Evolutionary conservation across 2,113 vertebrate species (phyloP), one percentile per base, ranked within the genome.

Genomic region (Scatophagus argus): DNA sequence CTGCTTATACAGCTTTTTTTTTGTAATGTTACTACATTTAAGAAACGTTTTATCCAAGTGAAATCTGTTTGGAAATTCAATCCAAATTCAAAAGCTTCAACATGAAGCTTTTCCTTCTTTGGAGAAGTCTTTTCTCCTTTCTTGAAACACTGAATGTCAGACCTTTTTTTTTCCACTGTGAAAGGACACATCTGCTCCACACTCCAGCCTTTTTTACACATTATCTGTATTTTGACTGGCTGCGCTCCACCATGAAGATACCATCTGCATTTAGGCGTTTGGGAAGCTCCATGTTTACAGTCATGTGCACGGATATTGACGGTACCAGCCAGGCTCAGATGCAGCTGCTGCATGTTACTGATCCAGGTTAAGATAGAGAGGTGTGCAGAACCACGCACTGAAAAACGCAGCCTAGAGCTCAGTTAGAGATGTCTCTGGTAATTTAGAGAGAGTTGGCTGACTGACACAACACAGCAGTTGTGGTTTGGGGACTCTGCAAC

Each of bases 341-440:
- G 59, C 34, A 77, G 54, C 74, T 62, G 71, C 68, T 71, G 25
- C 36, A 21, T 59, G 51, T 59, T 31, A 10, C 55, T 65, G 73
- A 76, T 76, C 51, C 44, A 52, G 51, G 43, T 17, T 49, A 4
- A 49, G 55, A 70, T n/a, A 29, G 12, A 38, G 52, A 43, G 25
- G 34, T 25, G n/a, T 13, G 29, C 36, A 23, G 27, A 67, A 32
- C n/a, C 36, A 13, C 38, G 54, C 4, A 19, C 6, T 47, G 43
- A 8, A 19, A 44, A 6, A 19, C 17, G 17, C 17, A 21, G 43
- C 6, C n/a, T n/a, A n/a, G n/a, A n/a, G n/a, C n/a, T n/a, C n/a
- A 11, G 8, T n/a, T 21, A 10, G 10, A 41, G 19, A 17, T 5
- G 29, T 5, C 29, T 58, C 39, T n/a, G 7, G 25, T 79, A n/a